phyloP scores from a whole-genome alignment of 30 jellyfish, hydroid and myxozoan species.

The Aurelia aurita region DNA sequence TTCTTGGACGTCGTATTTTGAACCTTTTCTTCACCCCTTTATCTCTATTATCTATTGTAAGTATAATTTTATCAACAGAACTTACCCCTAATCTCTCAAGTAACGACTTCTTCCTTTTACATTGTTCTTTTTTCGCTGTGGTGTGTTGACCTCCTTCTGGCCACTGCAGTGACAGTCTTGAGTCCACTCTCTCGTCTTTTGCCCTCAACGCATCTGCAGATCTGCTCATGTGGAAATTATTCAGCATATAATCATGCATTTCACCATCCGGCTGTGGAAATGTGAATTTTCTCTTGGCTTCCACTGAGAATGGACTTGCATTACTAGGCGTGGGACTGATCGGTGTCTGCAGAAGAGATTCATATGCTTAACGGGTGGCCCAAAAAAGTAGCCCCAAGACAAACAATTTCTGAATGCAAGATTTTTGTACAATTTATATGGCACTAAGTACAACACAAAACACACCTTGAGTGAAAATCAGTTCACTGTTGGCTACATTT shows the following conservation, averaged over 20 bases:
- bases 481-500: too few species aligned
- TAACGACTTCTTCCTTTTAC: constrained; percentile 61
- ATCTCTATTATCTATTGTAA: too few species aligned
- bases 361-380: too few species aligned
- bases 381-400: too few species aligned
- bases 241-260: constrained; percentile 10
- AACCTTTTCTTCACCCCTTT: too few species aligned
- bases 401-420: too few species aligned
- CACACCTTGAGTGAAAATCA: too few species aligned
- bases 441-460: too few species aligned
- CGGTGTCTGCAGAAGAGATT: constrained; percentile 21
- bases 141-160: constrained; percentile 34
- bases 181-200: constrained; percentile 10
- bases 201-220: constrained; percentile 20
- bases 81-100: constrained; percentile 80
- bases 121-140: constrained; percentile 13
- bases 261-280: constrained; percentile 52
- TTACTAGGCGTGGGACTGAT: constrained; percentile 63
- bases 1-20: too few species aligned
- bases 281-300: constrained; percentile 41
- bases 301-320: constrained; percentile 21
- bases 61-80: neutral
- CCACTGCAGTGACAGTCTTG: constrained; percentile 50
- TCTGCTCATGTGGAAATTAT: constrained; percentile 20
- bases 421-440: too few species aligned